These are phyloP conservation scores for Marasmarcha lunaedactyla DNA, from an alignment of 2,888 invertebrate species.

Conservation along the genomic window DNA sequence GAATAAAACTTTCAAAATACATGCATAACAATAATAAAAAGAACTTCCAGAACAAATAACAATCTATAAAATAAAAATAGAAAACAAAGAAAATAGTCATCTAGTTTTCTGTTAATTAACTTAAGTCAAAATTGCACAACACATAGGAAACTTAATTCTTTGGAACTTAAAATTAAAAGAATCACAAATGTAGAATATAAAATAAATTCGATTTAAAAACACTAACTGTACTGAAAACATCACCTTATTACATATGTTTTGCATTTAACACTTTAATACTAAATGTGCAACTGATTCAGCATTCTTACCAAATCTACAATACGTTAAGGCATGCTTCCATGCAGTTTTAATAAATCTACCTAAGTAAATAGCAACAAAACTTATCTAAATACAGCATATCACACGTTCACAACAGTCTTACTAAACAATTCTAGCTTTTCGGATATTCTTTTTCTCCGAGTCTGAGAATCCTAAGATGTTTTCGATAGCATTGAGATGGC, in stretches of 20 bases:
- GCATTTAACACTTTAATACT: conserved; percentile 13
- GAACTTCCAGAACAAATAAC: conserved; percentile 24
- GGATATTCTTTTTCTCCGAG: conserved; percentile 83
- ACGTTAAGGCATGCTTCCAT: conserved; percentile 13
- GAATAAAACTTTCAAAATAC: conserved; percentile 15
- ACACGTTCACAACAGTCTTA: conserved; percentile 51
- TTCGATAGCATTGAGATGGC: conserved; percentile 90
- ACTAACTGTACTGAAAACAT: conserved; percentile 26
- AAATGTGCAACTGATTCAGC: conserved; percentile 22
- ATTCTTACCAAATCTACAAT: conserved; percentile 31
- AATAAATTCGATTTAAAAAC: conserved; percentile 42
- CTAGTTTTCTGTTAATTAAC: conserved; percentile 26
- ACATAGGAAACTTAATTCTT: conserved; percentile 50
- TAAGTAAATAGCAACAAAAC: conserved; percentile 30
- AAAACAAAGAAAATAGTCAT: conserved; percentile 25
- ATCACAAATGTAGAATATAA: conserved; percentile 44
- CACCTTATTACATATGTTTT: conserved; percentile 24
- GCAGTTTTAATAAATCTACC: conserved; percentile 30
- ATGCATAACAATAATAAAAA: conserved; percentile 37
- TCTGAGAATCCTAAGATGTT: conserved; percentile 91
- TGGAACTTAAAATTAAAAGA: conserved; percentile 52
- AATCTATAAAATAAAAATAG: conserved; percentile 26
- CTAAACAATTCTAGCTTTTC: conserved; percentile 72
- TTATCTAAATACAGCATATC: conserved; percentile 34
- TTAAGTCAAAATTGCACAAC: conserved; percentile 52